Base-by-base conservation (phyloP, 2,113 vertebrate species). In the Apodemus sylvaticus region DNA sequence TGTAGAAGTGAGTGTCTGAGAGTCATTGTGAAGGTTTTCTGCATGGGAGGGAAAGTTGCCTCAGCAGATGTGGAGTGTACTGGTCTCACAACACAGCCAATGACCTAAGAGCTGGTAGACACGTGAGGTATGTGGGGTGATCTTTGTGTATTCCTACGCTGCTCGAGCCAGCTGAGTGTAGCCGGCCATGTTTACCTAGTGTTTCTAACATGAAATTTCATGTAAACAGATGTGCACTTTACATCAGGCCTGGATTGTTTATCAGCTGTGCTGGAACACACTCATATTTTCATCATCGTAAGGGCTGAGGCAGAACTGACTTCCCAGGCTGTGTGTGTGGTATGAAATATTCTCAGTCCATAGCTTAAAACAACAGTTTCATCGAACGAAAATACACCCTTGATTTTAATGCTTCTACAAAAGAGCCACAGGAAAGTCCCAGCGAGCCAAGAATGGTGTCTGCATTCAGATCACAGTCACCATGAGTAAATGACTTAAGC, bases 201-300 rank as follows among this genome's bases (percentile, higher is more conserved):
- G 42, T 78, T 94, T 79, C 77, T 86, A 14, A 91, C 24, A 66
- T 55, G 58, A 48, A 82, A 76, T 31, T 70, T 39, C 13, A 66
- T 48, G 17, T 79, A 92, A 68, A 83, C 53, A 68, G 29, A 96
- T 51, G n/a, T 64, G 77, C 79, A 77, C 77, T 89, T 95, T 39
- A 60, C 51, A 4, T 85, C 36, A 76, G 60, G 3, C 66, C 83
- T 48, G n/a, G 79, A 45, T 66, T 11, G 10, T 94, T 76, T 76
- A 42, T 85, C 58, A 74, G 19, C 70, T 24, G 6, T 24, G 1
- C 58, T 70, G 58, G 73, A 81, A 20, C 20, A 76, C 86, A 94
- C 82, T 92, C 39, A 42, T n/a, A 92, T 90, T 76, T 92, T 88
- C 79, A 87, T 88, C 79, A 83, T 85, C 89, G 45, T 83, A 76